Evolutionary conservation across 2,113 vertebrate genomes (phyloP), one percentile per base, ranked within the genome.

Genomic region (Toxotes chatareus): DNA sequence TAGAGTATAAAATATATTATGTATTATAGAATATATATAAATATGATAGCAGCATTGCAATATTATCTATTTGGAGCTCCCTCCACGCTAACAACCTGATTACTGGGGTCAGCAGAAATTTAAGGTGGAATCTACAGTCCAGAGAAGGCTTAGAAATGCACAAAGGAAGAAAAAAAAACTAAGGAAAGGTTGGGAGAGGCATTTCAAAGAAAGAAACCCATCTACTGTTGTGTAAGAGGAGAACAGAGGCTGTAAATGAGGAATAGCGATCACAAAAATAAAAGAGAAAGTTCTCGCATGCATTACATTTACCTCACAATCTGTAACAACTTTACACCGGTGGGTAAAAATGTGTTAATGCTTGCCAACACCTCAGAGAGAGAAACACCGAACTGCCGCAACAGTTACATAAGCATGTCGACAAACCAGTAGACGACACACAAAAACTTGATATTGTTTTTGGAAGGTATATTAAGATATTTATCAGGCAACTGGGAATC

Each of bases 401-500:
- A 46, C 44, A 68, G 67, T 69, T 55, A 19, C 73, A 73, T 66
- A 84, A 61, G 64, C 60, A 55, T 4, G 32, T 34, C 0, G 7
- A 63, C 56, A 53, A 82, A 63, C 21, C 34, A 31, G 64, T 56
- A 27, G 74, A 75, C 67, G 53, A 64, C 31, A 64, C 31, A 36
- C 14, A 65, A 23, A 75, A 49, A 46, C 21, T 47, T 62, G 12
- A 73, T 59, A 73, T 61, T 42, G 62, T 71, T 85, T 88, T 71
- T 49, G 16, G n/a, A 66, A 70, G 47, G 46, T 80, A 82, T 79
- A 77, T 73, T 75, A 64, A 67, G 49, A 66, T 49, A 74, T 85
- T 76, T 70, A 83, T 85, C 44, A 77, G 79, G 53, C 77, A 72
- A 59, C 19, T 23, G 72, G 75, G 78, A 85, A 79, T 74, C 76